Conservation (phyloP, 1,140 invertebrate genomes). For the Drosophila cardini region DNA sequence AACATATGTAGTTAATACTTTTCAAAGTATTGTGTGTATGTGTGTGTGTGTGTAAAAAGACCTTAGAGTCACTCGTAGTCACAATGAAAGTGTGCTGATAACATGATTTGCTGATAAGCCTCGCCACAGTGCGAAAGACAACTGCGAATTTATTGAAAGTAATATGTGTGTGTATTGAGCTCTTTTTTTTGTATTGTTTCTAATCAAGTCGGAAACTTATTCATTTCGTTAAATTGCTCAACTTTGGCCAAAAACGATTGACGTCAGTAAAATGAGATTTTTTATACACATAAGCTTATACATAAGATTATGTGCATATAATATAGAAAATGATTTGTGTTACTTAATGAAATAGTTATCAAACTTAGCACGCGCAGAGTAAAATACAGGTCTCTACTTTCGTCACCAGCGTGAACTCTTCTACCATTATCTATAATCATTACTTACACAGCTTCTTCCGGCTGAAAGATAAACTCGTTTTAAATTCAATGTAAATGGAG, state of each 20-base stretch:
- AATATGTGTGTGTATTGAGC: not conserved
- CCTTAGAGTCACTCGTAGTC: conserved; percentile 15
- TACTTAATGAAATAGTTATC: too few species aligned
- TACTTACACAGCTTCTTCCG: too few species aligned
- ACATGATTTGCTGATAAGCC: conserved; percentile 17
- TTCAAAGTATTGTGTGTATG: not conserved
- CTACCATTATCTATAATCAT: too few species aligned
- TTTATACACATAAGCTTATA: not conserved
- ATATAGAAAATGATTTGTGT: too few species aligned
- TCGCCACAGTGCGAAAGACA: conserved; percentile 21
- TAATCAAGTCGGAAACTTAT: conserved; percentile 51
- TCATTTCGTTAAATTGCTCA: conserved; percentile 36
- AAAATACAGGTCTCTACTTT: too few species aligned
- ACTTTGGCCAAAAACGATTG: conserved; percentile 31
- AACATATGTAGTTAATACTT: not conserved
- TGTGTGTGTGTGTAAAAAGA: conserved; percentile 11
- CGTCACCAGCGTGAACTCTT: too few species aligned
- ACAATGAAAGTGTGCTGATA: conserved; percentile 32
- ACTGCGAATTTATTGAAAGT: conserved; percentile 42
- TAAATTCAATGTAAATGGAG: too few species aligned
- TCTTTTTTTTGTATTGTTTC: conserved; percentile 1
- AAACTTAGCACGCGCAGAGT: too few species aligned
- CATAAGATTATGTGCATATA: not conserved
- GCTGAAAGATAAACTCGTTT: too few species aligned
- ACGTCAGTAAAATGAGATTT: conserved; percentile 35